These are phyloP conservation scores for Flexamia atlantica DNA, from an alignment of 2,888 invertebrate species.

Conservation along the genomic window DNA sequence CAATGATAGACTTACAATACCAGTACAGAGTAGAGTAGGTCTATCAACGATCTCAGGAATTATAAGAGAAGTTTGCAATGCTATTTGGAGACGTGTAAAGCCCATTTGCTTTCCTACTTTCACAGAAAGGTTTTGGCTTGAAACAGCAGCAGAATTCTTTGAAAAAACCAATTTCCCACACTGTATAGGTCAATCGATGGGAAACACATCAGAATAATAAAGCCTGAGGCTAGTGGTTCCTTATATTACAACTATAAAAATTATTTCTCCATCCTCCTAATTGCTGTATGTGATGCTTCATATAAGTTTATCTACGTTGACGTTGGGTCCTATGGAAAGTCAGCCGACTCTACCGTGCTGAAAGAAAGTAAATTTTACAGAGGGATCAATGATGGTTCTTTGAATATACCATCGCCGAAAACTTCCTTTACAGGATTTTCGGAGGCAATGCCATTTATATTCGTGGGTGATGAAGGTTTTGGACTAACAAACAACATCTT, in stretches of 20 bases:
- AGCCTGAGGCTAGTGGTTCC: neutral
- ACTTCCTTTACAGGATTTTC: conserved; percentile 22
- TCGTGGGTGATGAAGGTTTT: conserved; percentile 68
- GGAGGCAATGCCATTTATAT: conserved; percentile 63
- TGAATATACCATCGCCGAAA: conserved; percentile 54
- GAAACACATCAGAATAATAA: neutral
- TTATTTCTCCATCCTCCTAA: neutral
- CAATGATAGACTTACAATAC: conserved; percentile 2
- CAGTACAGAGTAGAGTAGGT: neutral
- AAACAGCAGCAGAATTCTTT: neutral
- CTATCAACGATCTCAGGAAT: neutral
- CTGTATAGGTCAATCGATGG: neutral
- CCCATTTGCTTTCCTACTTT: conserved; percentile 8
- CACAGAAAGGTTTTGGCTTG: neutral
- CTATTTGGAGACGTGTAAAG: neutral
- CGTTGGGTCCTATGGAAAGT: conserved; percentile 68
- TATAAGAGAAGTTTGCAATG: neutral
- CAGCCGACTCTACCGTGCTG: conserved; percentile 36
- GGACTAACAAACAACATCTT: conserved; percentile 60
- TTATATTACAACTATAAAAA: conserved; percentile 12
- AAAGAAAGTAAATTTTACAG: conserved; percentile 45
- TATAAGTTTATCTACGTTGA: conserved; percentile 51
- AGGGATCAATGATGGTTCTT: conserved; percentile 26
- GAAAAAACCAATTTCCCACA: conserved; percentile 16
- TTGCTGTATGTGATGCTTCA: conserved; percentile 12